phyloP scores from a whole-genome alignment of 1,140 invertebrate genomes.

The Conus ventricosus region DNA sequence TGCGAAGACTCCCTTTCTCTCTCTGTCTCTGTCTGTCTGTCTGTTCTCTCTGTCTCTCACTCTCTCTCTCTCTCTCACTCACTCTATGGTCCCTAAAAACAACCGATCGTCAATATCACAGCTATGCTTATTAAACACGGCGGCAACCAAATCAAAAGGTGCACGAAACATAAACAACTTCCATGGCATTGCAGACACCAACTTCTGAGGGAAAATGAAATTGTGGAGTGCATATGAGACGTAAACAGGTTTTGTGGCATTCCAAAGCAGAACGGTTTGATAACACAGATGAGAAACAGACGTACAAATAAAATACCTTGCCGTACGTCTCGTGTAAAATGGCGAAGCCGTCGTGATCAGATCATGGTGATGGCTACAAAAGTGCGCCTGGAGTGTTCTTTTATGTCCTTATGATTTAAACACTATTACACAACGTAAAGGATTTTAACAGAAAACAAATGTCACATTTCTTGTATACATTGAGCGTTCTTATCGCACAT shows the following conservation, averaged over 20 bases:
- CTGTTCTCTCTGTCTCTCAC: not conserved
- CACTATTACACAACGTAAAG: too few relatives aligned
- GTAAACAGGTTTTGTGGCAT: not conserved
- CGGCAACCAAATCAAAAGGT: not conserved
- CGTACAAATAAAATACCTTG: too few relatives aligned
- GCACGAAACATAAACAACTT: not conserved
- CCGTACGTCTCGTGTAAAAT: too few relatives aligned
- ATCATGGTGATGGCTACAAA: too few relatives aligned
- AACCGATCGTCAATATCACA: constrained; percentile 1
- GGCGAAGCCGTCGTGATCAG: too few relatives aligned
- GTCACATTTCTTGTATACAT: too few relatives aligned
- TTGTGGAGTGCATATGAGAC: not conserved
- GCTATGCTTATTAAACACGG: not conserved
- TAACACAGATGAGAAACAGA: not conserved
- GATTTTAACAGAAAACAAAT: too few relatives aligned
- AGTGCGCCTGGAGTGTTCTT: too few relatives aligned
- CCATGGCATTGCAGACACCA: not conserved
- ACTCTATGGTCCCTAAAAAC: not conserved
- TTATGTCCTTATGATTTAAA: too few relatives aligned
- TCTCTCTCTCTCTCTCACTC: constrained; percentile 3
- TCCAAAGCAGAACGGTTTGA: not conserved
- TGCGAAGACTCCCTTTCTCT: not conserved
- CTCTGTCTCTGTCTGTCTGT: not conserved
- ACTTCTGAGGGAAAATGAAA: not conserved
- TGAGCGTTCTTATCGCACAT: too few relatives aligned